Evolutionary conservation across 1,140 invertebrate species (phyloP), one percentile per base, ranked within the genome.

Genomic region (fruit fly (Drosophila melanogaster)): DNA sequence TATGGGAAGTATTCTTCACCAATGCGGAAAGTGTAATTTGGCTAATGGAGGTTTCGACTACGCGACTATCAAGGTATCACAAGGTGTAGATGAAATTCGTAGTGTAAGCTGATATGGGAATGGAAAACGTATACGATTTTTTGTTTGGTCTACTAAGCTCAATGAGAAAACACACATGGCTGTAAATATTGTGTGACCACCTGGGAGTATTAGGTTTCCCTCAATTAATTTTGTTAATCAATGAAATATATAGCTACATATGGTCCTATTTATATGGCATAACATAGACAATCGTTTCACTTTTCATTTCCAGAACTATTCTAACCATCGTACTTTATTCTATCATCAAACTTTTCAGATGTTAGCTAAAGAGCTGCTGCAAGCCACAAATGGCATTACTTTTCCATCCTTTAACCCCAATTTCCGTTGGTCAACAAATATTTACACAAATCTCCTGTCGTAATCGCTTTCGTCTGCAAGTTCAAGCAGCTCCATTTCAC

Each of bases 1-100:
- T 51, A 22, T 40, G 24, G 35, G 4, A 15, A 40, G 41, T 47
- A 24, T 30, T 65, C 33, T 64, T 35, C 43, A 38, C 24, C 43
- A 70, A 70, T 57, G 67, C 67, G 67, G 67, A 70, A 70, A 56
- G 33, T 37, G 12, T 41, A 66, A 67, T 67, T 66, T 66, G n/a
- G 64, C 60, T 67, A 67, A 67, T 67, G 64, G 64, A 37, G 4
- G 59, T 64, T 24, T 60, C n/a, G 19, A 22, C 55, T 24, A 44
- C 26, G 55, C 38, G 17, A 8, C 30, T 60, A 64, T 60, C 60
- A 19, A 26, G 19, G 19, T 22, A 22, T 22, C 19, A 22, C 19
- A 22, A 22, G 3, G 10, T 41, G 19, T 41, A 58, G 10, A 40
- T 30, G 22, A 22, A 15, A 7, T 14, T 22, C 11, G 17, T 22